phyloP scores from a whole-genome alignment of 2,888 invertebrate genomes.

The Zaprionus lineosus region DNA sequence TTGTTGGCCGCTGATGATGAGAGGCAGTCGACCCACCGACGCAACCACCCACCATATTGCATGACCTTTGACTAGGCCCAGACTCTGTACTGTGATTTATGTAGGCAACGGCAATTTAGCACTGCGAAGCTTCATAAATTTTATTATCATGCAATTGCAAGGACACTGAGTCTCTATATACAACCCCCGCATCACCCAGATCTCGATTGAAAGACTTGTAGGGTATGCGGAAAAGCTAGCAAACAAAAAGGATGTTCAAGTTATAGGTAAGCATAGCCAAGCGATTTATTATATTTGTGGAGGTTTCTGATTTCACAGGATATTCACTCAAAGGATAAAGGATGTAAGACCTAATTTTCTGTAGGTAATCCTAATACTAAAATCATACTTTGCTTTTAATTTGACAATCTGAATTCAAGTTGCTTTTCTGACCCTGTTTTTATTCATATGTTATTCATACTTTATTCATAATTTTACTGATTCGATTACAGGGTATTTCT shows the following conservation, averaged over 20 bases:
- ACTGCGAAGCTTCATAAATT: slow-evolving; percentile 70
- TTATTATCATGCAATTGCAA: slow-evolving; percentile 73
- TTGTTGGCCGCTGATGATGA: neutral
- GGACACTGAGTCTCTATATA: slow-evolving; percentile 11
- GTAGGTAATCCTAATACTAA: too few species aligned
- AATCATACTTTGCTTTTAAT: too few species aligned
- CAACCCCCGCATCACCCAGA: neutral
- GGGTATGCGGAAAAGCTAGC: too few species aligned
- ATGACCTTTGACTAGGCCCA: slow-evolving; percentile 51
- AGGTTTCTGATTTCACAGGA: too few species aligned
- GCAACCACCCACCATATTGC: neutral
- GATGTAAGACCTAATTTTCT: too few species aligned
- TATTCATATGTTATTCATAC: neutral
- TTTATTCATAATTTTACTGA: too few species aligned
- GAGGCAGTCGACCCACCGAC: neutral
- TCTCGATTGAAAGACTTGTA: too few species aligned
- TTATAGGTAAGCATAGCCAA: too few species aligned
- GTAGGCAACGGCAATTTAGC: slow-evolving; percentile 67
- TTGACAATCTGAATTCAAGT: too few species aligned
- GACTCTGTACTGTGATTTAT: slow-evolving; percentile 58
- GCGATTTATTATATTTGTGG: too few species aligned
- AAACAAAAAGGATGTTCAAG: too few species aligned
- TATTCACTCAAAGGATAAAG: too few species aligned
- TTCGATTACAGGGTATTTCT: slow-evolving; percentile 11
- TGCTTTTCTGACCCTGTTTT: slow-evolving; percentile 1